Evolutionary conservation across 2,113 vertebrate genomes (phyloP), one percentile per base, ranked within the genome.

Genomic region (Prochilodus magdalenae): DNA sequence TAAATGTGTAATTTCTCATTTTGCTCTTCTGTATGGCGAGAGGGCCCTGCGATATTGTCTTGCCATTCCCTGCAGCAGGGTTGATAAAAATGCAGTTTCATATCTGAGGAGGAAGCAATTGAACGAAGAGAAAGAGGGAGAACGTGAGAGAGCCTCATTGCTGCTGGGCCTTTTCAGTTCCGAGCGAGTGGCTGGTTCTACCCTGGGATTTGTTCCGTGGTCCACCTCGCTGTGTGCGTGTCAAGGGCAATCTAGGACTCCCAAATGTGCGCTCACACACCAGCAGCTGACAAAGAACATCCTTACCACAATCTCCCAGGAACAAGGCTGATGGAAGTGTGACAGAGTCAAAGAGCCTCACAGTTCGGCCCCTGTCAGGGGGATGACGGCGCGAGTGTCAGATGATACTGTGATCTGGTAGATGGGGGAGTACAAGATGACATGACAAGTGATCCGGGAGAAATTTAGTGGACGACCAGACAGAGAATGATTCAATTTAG

Each of bases 191-290:
- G 81, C 80, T 55, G 70, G 67, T 62, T 85, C 55, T 40, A 77
- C 26, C 26, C 77, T 87, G 85, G 86, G 86, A 89, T 86, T 87
- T 83, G 82, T 87, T 62, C 5, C 22, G 75, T 76, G 79, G 70
- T 73, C 27, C 60, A 59, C 49, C 67, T 27, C 30, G 29, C 84
- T 74, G 71, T 71, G 44, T 47, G 72, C 66, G 84, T 78, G 84
- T 79, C 71, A 49, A 69, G 27, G 47, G 49, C 80, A 70, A 71
- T 79, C 26, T 30, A 10, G 5, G 66, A 72, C 33, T 82, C 60
- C 30, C 57, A 67, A 72, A 62, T 20, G 26, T 53, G 40, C 47
- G 59, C 18, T 6, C 57, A 36, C 80, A 74, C 71, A 66, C 60
- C 60, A 66, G 13, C 53, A 49, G 65, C 72, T 72, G 57, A 75